Evolutionary conservation across 2,113 vertebrate genomes (phyloP), one percentile per base, ranked within the genome.

Genomic region (Tenrec ecaudatus): DNA sequence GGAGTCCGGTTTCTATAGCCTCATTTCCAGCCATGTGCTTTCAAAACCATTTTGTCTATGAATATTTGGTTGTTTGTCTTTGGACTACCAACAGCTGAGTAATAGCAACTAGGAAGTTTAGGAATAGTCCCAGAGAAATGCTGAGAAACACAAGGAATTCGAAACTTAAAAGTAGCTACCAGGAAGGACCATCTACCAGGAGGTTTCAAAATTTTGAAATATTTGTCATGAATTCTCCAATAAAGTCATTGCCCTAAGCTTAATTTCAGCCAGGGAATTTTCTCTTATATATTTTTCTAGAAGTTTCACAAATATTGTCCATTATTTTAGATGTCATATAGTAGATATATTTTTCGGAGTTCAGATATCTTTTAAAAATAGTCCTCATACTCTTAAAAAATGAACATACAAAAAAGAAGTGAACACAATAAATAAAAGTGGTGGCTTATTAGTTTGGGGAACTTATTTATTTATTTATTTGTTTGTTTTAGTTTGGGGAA

Each of bases 291-390:
- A 66, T 53, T 88, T 83, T 58, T 7, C 20, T 60, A 68, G 66
- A 5, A 43, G n/a, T 71, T 81, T 53, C 83, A 43, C 81, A 92
- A 92, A 69, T 75, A 76, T 27, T 36, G 15, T 75, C 12, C 25
- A 77, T 88, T 92, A 83, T 86, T 36, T 88, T 40, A 92, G 76
- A 40, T 60, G 19, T 66, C 23, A 27, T 83, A 76, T 23, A 80
- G 31, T 29, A 31, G 16, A 60, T 0, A 22, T 20, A 4, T 64
- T 88, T 90, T 4, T 40, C 31, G 76, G 73, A 82, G 5, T 86
- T 8, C 0, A 71, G 27, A 29, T 2, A 2, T 36, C 38, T 77
- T 88, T 93, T 90, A 77, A 88, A 93, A 85, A 86, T 75, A 36
- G 31, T 9, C 29, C 33, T 87, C n/a, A 64, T 60, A n/a, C 47